Base-by-base conservation (phyloP, 2,888 invertebrate genomes). In the Nezara viridula region DNA sequence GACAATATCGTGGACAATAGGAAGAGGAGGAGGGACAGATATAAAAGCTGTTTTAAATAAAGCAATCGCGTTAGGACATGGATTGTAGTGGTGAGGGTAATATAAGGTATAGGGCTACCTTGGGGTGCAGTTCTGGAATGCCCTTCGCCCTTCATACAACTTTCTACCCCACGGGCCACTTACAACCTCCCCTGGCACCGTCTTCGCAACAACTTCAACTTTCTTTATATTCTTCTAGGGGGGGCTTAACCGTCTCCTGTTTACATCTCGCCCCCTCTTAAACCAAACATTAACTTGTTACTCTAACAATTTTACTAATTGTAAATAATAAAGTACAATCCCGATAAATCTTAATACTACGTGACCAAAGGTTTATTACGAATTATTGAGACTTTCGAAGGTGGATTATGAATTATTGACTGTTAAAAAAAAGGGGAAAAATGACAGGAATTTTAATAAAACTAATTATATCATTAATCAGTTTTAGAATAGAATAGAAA, bases 11-110 rank as follows among this genome's bases (percentile, higher is more conserved):
- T 37, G 66, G 21, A n/a, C n/a, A n/a, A n/a, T n/a, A n/a, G 2
- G 27, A 7, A 73, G 37, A 47, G 81, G n/a, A n/a, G 12, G 12
- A n/a, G 44, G 81, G 14, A 16, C 9, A 12, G n/a, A 37, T 14
- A 81, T 40, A 81, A 81, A 44, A 44, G 81, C 81, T 81, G 81
- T 47, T 81, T 81, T 81, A 81, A 81, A 81, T 81, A 81, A 81
- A 81, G 81, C 24, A 47, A 81, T 81, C 12, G 44, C 14, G n/a
- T 81, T n/a, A 81, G 85, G 47, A 44, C 27, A 44, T 44, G 21
- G 47, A 47, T 81, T 21, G 85, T 19, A 27, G 37, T 7, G 40
- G 5, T 77, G 77, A 49, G 85, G 86, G 86, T 27, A 49, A 21
- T 47, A 27, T 86, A 47, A 52, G 86, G 27, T 86, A 86, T 86